Conservation (phyloP, 2,113 vertebrate species). For the Mustelus asterias region DNA sequence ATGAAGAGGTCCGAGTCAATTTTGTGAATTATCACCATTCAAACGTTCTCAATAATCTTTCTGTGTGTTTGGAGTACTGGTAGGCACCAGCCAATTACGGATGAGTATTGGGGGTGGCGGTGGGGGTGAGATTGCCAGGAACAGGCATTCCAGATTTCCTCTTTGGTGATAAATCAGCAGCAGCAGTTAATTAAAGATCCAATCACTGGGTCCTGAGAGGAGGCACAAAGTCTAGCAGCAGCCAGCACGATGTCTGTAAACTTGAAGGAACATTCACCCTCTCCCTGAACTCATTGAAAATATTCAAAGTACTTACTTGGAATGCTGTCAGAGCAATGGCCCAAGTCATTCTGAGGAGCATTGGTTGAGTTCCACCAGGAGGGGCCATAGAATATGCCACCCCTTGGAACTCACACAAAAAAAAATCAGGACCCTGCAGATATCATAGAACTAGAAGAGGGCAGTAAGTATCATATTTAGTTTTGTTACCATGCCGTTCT, state of each 20-base stretch:
- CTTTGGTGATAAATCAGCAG: not conserved
- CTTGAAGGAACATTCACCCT: not conserved
- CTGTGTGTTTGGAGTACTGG: no score
- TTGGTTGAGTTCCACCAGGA: not conserved
- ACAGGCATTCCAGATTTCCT: not conserved
- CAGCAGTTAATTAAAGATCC: not conserved
- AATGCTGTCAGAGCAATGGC: not conserved
- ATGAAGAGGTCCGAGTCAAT: not conserved
- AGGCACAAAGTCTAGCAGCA: not conserved
- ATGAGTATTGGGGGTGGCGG: not conserved
- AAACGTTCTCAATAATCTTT: not conserved
- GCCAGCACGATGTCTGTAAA: not conserved
- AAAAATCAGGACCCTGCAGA: not conserved
- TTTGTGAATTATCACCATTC: not conserved
- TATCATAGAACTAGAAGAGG: not conserved
- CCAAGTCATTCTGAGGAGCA: not conserved
- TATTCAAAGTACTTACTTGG: not conserved
- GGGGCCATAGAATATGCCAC: not conserved
- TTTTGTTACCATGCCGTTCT: not conserved
- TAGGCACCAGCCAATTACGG: not conserved
- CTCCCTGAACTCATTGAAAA: not conserved
- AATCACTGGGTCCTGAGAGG: not conserved
- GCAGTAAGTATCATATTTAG: not conserved
- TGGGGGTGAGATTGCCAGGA: not conserved
- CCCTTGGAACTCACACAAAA: not conserved